Evolutionary conservation across 2,888 invertebrate species (phyloP), one percentile per base, ranked within the genome.

Genomic region (Agrotis clavis): DNA sequence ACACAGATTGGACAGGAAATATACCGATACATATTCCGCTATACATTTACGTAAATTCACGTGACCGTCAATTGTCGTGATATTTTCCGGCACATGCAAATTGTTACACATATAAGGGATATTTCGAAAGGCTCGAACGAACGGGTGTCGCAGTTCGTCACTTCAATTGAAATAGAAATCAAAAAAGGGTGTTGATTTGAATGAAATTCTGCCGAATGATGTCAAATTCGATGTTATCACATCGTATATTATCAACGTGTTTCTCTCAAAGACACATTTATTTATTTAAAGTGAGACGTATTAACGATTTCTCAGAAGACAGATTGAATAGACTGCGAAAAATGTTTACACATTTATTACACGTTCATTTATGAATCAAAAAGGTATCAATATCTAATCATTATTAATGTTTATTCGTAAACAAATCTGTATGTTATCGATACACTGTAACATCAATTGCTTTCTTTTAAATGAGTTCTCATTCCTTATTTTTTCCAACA

Each of bases 111-210:
- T 56, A 68, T 25, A 53, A 50, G 19, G 45, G 60, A 63, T 60
- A 63, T 81, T 62, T 76, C 56, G 18, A 18, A 41, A 35, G 51
- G 18, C 50, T 61, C 21, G 16, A 53, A 57, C 21, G 16, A 53
- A 57, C 35, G 69, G 65, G 48, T 61, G 65, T 57, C 63, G 61
- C 45, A 60, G 30, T 53, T 50, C 50, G 19, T 62, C 67, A 62
- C 57, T 77, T 68, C 54, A 19, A 53, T 59, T 64, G n/a, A 65
- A 81, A 77, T 71, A 47, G 30, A 64, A 81, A 71, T 67, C 47
- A 56, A 61, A 79, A 75, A 77, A 76, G 77, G 79, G 71, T 71
- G 53, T 71, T 62, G 71, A 77, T 71, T 76, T 70, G 50, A 81
- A 77, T 65, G 30, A 54, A 81, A 77, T 65, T 53, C 16, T 45